Evolutionary conservation across 1,140 invertebrate genomes (phyloP).

Genomic region (Trinorchestia longiramus): DNA sequence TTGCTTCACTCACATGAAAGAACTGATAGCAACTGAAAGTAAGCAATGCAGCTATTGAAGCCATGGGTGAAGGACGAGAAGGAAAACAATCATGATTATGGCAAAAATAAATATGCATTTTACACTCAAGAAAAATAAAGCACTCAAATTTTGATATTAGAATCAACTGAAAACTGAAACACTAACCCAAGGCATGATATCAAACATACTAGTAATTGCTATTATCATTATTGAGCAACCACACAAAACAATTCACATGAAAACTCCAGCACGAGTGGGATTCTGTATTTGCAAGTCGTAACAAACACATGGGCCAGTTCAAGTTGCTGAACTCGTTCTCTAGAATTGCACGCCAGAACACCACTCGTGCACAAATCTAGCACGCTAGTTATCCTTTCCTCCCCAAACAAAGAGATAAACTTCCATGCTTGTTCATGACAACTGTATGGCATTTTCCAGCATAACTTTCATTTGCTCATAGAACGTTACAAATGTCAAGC

Average conservation of each 20-base stretch:
- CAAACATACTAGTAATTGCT: neutral
- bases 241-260: neutral
- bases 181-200: neutral
- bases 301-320: neutral
- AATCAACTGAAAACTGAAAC: neutral
- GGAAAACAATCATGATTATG: neutral
- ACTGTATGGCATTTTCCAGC: neutral
- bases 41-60: constrained; percentile 14
- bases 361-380: neutral
- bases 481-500: neutral
- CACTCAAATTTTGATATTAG: neutral
- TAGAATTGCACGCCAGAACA: neutral
- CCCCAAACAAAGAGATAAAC: neutral
- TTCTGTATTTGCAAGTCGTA: neutral
- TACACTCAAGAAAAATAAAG: neutral
- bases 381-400: neutral
- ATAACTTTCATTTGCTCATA: neutral
- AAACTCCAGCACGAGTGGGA: neutral
- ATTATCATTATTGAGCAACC: neutral
- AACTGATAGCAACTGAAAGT: neutral
- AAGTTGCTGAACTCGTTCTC: neutral
- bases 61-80: neutral
- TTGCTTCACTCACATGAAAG: neutral
- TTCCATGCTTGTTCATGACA: neutral
- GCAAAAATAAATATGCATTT: neutral